A percentile compares a stretch with the other conserved stretches of the same genome.
Evolutionary conservation across 2,113 vertebrate species (phyloP).

Genomic region (Suncus etruscus): DNA sequence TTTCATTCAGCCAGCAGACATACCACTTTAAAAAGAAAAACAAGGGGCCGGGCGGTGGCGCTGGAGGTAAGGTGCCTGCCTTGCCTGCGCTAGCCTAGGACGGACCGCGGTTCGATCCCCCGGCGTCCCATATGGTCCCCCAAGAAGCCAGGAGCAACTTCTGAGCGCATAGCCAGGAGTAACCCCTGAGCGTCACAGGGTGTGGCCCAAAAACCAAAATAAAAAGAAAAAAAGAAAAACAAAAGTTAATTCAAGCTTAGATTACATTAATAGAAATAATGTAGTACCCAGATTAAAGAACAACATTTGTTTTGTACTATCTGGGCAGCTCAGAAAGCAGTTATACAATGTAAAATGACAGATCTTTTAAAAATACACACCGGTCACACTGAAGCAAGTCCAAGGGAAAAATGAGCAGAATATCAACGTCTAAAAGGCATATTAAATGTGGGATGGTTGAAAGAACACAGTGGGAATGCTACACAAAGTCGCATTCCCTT

Average conservation of each 20-base stretch:
- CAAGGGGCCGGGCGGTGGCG: too few species aligned
- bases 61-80: too few species aligned
- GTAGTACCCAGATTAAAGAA: background rate
- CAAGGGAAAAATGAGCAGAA: background rate
- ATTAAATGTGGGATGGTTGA: background rate
- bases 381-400: background rate
- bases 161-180: too few species aligned
- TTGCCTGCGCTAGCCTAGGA: too few species aligned
- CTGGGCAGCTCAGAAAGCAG: slow-evolving; percentile 16
- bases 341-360: background rate
- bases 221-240: slow-evolving; percentile 10
- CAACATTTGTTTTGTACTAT: background rate
- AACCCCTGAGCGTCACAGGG: too few species aligned
- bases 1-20: slow-evolving; percentile 39
- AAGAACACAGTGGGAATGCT: background rate
- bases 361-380: background rate
- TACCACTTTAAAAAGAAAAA: slow-evolving; percentile 3
- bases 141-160: too few species aligned
- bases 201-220: too few species aligned
- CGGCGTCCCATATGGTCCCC: too few species aligned
- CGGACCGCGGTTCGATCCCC: too few species aligned
- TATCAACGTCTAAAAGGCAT: background rate
- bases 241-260: slow-evolving; percentile 38
- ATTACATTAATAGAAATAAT: slow-evolving; percentile 6
- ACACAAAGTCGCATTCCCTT: background rate